A percentile compares a stretch with the other conserved stretches of the same genome.
These are phyloP conservation scores for Urocitellus parryii DNA, from an alignment of 2,113 vertebrate species.

Conservation along the genomic window DNA sequence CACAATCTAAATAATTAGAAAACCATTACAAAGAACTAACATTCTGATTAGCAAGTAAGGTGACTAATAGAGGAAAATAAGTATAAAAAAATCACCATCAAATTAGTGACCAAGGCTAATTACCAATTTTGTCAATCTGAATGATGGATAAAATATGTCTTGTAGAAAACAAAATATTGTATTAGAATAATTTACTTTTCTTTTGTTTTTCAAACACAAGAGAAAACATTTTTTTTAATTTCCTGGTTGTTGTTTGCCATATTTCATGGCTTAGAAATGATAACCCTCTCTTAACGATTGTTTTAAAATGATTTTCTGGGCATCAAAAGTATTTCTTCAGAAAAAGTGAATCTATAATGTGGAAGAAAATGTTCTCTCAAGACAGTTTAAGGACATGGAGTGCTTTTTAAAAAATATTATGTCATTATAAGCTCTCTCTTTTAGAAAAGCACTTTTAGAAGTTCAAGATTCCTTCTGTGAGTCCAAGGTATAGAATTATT, in stretches of 20 bases:
- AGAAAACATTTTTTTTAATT: background rate
- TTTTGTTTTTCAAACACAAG: background rate
- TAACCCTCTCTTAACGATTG: background rate
- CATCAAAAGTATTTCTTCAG: background rate
- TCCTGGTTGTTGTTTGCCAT: background rate
- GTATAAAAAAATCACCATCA: background rate
- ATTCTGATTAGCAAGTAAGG: background rate
- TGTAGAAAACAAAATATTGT: background rate
- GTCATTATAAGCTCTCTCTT: background rate
- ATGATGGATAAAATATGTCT: background rate
- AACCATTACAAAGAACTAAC: background rate
- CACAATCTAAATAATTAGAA: background rate
- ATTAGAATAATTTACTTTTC: background rate
- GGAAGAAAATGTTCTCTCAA: constrained; percentile 36
- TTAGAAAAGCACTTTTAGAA: constrained; percentile 47
- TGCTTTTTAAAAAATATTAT: background rate
- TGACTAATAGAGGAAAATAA: background rate
- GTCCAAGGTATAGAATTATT: background rate
- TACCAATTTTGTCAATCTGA: background rate
- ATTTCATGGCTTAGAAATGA: constrained; percentile 36
- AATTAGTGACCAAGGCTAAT: background rate
- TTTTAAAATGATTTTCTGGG: constrained; percentile 42
- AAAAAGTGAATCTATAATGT: constrained; percentile 37
- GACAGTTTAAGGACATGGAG: background rate
- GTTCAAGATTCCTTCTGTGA: background rate